Evolutionary conservation across 2,888 invertebrate genomes (phyloP).

Genomic region (Sepiola atlantica): DNA sequence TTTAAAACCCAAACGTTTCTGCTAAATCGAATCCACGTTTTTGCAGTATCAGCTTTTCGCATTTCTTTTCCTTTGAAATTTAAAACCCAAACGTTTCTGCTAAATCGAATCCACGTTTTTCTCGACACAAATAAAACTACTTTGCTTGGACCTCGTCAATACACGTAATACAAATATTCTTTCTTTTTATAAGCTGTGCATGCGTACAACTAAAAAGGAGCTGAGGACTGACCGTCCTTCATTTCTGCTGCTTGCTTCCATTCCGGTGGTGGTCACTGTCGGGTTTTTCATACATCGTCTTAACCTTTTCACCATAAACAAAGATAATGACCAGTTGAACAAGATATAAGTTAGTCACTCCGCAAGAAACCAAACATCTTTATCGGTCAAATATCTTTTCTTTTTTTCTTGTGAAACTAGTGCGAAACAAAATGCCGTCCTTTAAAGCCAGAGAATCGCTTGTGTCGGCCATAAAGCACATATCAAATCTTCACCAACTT

Average conservation of each 20-base stretch:
- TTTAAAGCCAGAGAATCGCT: neutral
- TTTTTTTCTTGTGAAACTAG: neutral
- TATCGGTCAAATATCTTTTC: neutral
- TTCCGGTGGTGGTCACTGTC: neutral
- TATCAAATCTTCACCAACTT: neutral
- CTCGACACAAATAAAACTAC: neutral
- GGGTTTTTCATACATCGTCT: neutral
- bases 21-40: too few species aligned
- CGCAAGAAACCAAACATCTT: neutral
- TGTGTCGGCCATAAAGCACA: neutral
- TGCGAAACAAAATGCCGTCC: conserved; percentile 32
- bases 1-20: too few species aligned
- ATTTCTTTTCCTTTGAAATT: neutral
- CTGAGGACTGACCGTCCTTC: neutral
- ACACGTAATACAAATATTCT: neutral
- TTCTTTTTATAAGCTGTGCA: neutral
- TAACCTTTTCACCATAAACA: neutral
- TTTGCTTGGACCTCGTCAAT: neutral
- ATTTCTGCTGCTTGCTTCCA: neutral
- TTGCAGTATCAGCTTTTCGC: neutral
- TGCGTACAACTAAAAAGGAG: neutral
- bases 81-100: too few species aligned
- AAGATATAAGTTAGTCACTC: neutral
- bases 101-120: too few species aligned
- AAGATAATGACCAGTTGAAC: neutral